phyloP scores from a whole-genome alignment of 2,113 vertebrate species.

The Lepus europaeus region DNA sequence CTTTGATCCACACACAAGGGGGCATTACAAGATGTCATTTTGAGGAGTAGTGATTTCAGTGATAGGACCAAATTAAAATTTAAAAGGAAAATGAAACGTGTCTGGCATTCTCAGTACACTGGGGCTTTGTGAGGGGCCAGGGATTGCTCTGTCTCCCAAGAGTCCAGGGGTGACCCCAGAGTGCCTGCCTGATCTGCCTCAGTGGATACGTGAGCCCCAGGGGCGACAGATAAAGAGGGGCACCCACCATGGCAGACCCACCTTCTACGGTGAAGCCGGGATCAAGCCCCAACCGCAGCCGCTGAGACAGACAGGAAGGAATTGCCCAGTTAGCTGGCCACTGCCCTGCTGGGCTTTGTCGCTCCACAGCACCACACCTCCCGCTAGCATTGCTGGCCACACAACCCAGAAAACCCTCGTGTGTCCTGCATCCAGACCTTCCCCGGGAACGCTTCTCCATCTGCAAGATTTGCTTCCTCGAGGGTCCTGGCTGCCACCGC shows the following conservation, averaged over 20 bases:
- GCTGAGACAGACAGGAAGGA: not conserved
- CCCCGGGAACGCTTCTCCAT: not conserved
- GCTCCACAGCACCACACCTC: not conserved
- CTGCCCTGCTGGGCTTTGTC: not conserved
- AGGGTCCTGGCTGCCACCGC: not conserved
- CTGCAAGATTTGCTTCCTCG: not conserved
- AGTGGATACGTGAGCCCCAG: not conserved
- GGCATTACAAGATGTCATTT: constrained; percentile 65
- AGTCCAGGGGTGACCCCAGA: not conserved
- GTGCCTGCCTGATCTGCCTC: not conserved
- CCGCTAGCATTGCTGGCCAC: not conserved
- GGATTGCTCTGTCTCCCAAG: not conserved
- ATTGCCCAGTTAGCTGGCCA: not conserved
- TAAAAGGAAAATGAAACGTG: constrained; percentile 65
- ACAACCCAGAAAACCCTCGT: not conserved
- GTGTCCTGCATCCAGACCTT: not conserved
- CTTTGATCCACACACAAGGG: constrained; percentile 45
- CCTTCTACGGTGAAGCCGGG: not conserved
- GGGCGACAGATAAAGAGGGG: not conserved
- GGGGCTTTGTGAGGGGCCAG: not conserved
- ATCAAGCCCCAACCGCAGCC: not conserved
- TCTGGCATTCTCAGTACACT: constrained; percentile 37
- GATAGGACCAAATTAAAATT: constrained; percentile 71
- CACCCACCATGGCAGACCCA: fast-evolving
- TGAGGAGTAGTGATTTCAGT: constrained; percentile 61